phyloP scores from a whole-genome alignment of 2,113 vertebrate species.

The Ploceus nigricollis region DNA sequence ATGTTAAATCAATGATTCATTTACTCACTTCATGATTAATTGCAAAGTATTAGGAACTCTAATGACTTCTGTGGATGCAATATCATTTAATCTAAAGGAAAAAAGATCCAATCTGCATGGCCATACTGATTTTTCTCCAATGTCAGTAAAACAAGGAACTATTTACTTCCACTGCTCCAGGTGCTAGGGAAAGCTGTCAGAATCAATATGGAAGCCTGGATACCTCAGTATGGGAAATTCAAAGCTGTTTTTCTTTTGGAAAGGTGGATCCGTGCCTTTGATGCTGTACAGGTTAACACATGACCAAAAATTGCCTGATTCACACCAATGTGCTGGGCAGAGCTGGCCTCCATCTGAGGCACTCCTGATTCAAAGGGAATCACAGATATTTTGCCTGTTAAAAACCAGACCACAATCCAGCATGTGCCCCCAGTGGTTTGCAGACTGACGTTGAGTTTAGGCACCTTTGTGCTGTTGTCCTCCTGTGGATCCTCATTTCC shows the following conservation, averaged over 20 bases:
- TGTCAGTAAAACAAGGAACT: background rate
- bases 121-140: background rate
- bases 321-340: background rate
- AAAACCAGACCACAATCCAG: background rate
- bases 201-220: background rate
- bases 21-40: slow-evolving; percentile 46
- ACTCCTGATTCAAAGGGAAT: background rate
- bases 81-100: background rate
- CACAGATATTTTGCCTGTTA: background rate
- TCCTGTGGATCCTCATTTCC: background rate
- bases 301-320: background rate
- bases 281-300: background rate
- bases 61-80: slow-evolving; percentile 38
- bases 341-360: background rate
- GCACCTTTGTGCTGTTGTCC: background rate
- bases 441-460: background rate
- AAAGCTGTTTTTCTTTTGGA: background rate
- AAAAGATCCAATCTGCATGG: background rate
- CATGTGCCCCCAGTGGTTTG: background rate
- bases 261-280: background rate
- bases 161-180: background rate
- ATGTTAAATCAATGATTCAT: slow-evolving; percentile 64
- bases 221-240: background rate
- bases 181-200: background rate
- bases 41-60: slow-evolving; percentile 18